Evolutionary conservation across 2,113 vertebrate genomes (phyloP), one percentile per base, ranked within the genome.

Genomic region (Perccottus glenii): DNA sequence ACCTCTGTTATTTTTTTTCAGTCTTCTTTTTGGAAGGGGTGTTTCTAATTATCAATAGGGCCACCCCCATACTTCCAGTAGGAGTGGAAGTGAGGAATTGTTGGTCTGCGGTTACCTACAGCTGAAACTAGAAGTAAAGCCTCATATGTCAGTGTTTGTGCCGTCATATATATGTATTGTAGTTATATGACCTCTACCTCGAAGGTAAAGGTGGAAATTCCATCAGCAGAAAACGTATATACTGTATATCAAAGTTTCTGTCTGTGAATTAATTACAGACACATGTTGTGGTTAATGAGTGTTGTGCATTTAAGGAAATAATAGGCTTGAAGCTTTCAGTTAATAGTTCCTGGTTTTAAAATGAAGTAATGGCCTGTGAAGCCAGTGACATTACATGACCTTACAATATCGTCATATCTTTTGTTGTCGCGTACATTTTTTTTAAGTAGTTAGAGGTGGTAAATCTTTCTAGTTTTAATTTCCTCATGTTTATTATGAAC

Each of bases 91-190:
- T 70, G 65, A 80, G 83, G 78, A 88, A 85, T 63, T 75, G n/a
- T 33, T 9, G 44, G 33, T 69, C 52, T 58, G 11, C 38, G 19
- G 46, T 43, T 6, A 7, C 9, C 5, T 40, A 19, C 6, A 40
- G 3, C 40, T 57, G 67, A 88, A 88, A 84, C 46, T 68, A 49
- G 88, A 90, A 88, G 78, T 84, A 67, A 38, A 32, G 19, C 45
- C 32, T 72, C 7, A 53, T 56, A 55, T 46, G n/a, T 70, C 52
- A 55, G 35, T 55, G 14, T 48, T 15, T 11, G 19, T 27, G 16
- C 12, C 7, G 33, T 60, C 52, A 55, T 15, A 36, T 5, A 12
- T 36, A 55, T 12, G 10, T 45, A 51, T 15, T 49, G 12, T 7
- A 19, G 46, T 67, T 70, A 61, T 47, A 70, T 83, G 75, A 77